Evolutionary conservation across 2,888 invertebrate species (phyloP).

Genomic region (Diplazon laetatorius): DNA sequence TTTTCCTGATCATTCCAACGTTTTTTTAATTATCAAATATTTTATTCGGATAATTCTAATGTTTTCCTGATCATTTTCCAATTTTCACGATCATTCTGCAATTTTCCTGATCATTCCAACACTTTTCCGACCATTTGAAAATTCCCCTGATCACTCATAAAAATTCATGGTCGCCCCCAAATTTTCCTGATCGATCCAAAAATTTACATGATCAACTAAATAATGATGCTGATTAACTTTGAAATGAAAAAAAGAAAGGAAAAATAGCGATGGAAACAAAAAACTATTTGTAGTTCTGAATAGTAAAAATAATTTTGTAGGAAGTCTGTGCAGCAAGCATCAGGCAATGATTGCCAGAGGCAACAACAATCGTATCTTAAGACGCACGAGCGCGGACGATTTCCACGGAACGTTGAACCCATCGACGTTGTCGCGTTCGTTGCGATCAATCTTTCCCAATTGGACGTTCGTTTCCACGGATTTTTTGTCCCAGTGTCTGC

Average conservation of each 20-base stretch:
- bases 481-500: constrained; percentile 84
- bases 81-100: neutral
- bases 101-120: neutral
- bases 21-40: neutral
- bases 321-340: constrained; percentile 73
- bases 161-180: neutral
- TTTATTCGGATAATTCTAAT: neutral
- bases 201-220: too few species aligned
- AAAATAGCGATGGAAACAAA: too few species aligned
- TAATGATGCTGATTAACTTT: too few species aligned
- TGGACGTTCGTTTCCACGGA: constrained; percentile 83
- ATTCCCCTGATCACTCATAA: neutral
- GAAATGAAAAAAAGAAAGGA: neutral
- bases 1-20: neutral
- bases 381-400: constrained; percentile 73
- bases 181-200: neutral
- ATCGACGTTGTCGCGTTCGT: constrained; percentile 74
- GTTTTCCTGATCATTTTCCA: neutral
- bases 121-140: neutral
- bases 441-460: constrained; percentile 79
- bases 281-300: too few species aligned
- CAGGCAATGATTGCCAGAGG: constrained; percentile 71
- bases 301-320: constrained; percentile 56
- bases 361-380: constrained; percentile 76
- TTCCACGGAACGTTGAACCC: constrained; percentile 45